phyloP scores from a whole-genome alignment of 1,140 invertebrate genomes.

The Drosophila sechellia region DNA sequence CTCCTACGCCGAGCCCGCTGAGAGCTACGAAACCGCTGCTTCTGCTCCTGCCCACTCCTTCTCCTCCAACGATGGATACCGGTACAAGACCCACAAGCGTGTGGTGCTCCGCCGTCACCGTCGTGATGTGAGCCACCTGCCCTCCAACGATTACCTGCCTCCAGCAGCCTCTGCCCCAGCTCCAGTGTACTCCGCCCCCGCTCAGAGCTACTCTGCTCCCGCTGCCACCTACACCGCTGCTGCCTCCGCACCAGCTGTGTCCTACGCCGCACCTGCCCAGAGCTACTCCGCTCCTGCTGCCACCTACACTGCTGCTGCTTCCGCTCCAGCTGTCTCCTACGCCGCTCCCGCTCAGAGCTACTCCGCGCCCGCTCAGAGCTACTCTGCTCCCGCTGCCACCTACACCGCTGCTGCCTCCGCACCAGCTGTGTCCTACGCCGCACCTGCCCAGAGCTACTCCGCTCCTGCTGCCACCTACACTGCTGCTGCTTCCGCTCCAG shows the following conservation, averaged over 20 bases:
- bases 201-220: slow-evolving; percentile 20
- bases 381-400: slow-evolving; percentile 39
- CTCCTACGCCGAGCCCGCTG: slow-evolving; percentile 38
- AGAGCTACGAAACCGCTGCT: slow-evolving; percentile 33
- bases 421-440: slow-evolving; percentile 35
- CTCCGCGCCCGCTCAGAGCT: slow-evolving; percentile 39
- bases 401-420: slow-evolving; percentile 56
- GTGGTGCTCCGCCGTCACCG: slow-evolving; percentile 58
- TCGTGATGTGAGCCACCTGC: slow-evolving; percentile 74
- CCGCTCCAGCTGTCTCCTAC: slow-evolving; percentile 37
- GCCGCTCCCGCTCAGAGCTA: slow-evolving; percentile 42
- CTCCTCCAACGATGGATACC: slow-evolving; percentile 24
- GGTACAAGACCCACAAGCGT: slow-evolving; percentile 13
- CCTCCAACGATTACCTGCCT: slow-evolving; percentile 74
- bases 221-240: slow-evolving; percentile 55
- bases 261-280: slow-evolving; percentile 39
- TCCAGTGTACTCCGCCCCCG: slow-evolving; percentile 30
- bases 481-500: slow-evolving; percentile 38
- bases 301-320: slow-evolving; percentile 42
- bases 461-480: slow-evolving; percentile 36
- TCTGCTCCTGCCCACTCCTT: slow-evolving; percentile 24
- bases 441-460: slow-evolving; percentile 38
- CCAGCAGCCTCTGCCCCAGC: slow-evolving; percentile 63
- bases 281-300: slow-evolving; percentile 31
- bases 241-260: slow-evolving; percentile 45